Evolutionary conservation across 1,140 invertebrate genomes (phyloP), one percentile per base, ranked within the genome.

Genomic region (Calliopsis andreniformis): DNA sequence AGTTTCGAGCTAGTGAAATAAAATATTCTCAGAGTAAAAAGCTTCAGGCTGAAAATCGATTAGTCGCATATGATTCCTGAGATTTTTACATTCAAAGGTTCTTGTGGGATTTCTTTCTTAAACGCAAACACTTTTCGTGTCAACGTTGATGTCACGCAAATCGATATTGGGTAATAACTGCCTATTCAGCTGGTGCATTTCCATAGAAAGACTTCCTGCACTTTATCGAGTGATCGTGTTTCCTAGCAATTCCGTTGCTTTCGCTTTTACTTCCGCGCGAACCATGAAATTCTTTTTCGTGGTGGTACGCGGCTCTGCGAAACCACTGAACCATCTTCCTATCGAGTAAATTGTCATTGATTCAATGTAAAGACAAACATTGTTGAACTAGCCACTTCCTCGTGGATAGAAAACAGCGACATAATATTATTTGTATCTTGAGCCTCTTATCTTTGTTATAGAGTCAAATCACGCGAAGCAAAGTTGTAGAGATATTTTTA

Each of bases 221-320:
- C 5, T 73, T 43, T 35, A 66, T 35, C 49, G 28, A 43, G 16
- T 14, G 47, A 58, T 39, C 51, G 35, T 6, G 45, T 73, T 73
- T 73, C 39, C 62, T 39, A 67, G 20, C 30, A 56, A 75, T 55
- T 20, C 42, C 25, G 59, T 35, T 28, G 30, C 63, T 47, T 75
- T 58, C 71, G 51, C 30, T 75, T 75, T 56, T 67, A 56, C 51
- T 63, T 72, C 35, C 32, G 25, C 23, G 1, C 16, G 3, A 68
- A 55, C 14, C 20, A 72, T 42, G 32, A 72, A 63, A 30, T 72
- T 32, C 59, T 7, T 53, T 62, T 51, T 72, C 35, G 45, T 23
- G 32, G 53, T 42, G 32, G 7, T 14, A 12, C 6, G 0, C 43
- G n/a, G 49, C 0, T 18, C 18, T 35, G 12, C 35, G 18, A 8